Conservation (phyloP, 2,888 invertebrate genomes). For the Noctua janthe region DNA sequence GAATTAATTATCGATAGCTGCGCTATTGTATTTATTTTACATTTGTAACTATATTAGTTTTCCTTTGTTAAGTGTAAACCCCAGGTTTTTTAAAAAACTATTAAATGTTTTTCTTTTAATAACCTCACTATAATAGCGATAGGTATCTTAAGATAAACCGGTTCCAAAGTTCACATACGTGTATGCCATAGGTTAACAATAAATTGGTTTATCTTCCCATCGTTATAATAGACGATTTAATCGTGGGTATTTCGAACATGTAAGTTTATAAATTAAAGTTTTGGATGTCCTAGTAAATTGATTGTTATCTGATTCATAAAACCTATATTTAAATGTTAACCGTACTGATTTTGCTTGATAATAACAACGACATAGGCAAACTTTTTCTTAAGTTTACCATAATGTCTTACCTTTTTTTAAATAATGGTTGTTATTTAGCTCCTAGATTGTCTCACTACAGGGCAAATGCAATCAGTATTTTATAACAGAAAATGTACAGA, state of each 20-base stretch:
- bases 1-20: background rate
- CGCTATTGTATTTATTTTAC: background rate
- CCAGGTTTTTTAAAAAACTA: background rate
- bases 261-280: constrained; percentile 2
- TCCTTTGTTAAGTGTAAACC: background rate
- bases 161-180: background rate
- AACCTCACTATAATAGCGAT: background rate
- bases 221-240: constrained; percentile 2
- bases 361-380: background rate
- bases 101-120: no score
- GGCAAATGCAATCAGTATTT: background rate
- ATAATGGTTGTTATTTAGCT: background rate
- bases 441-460: background rate
- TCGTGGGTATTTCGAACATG: constrained; percentile 2
- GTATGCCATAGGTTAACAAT: background rate
- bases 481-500: background rate
- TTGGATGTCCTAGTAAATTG: constrained; percentile 9
- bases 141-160: background rate
- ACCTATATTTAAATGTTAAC: background rate
- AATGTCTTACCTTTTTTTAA: background rate
- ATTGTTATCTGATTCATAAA: constrained; percentile 22
- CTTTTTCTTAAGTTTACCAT: background rate
- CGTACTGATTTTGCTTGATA: background rate
- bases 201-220: constrained; percentile 20
- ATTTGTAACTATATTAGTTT: background rate